Percentiles rank a stretch among this genome's conserved stretches.
Evolutionary conservation across 2,888 invertebrate species (phyloP).

Genomic region (Tenthredo mesomela): DNA sequence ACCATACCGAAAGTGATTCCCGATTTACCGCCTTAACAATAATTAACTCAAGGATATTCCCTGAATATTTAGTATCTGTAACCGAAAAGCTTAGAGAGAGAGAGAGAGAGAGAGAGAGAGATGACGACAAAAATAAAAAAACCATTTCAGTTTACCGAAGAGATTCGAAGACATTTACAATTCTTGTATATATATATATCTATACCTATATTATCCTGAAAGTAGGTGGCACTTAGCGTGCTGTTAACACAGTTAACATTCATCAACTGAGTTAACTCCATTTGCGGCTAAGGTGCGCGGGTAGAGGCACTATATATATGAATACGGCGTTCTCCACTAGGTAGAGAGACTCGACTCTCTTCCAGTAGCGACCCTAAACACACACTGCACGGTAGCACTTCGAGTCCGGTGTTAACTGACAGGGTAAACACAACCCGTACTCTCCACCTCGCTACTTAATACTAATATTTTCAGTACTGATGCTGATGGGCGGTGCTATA

Average conservation of each 20-base stretch:
- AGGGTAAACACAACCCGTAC: slow-evolving; percentile 30
- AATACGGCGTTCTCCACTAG: not conserved
- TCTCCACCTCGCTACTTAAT: slow-evolving; percentile 29
- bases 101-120: no score
- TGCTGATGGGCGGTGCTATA: not conserved
- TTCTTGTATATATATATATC: not conserved
- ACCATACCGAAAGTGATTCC: not conserved
- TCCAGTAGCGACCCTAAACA: slow-evolving; percentile 42
- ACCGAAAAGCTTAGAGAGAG: not conserved
- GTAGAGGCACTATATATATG: not conserved
- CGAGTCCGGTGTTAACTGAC: slow-evolving; percentile 59
- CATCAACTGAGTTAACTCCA: slow-evolving; percentile 30
- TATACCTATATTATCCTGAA: slow-evolving; percentile 2
- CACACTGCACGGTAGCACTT: slow-evolving; percentile 50
- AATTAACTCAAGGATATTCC: not conserved
- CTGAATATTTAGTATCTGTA: not conserved
- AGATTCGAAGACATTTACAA: slow-evolving; percentile 17
- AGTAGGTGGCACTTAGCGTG: slow-evolving; percentile 47
- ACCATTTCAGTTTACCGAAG: not conserved
- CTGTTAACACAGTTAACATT: slow-evolving; percentile 48
- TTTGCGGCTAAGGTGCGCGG: not conserved
- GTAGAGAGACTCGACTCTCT: not conserved
- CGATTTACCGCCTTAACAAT: not conserved
- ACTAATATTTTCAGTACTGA: slow-evolving; percentile 29
- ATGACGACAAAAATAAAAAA: no score